Base-by-base conservation (phyloP, 2,797 vertebrate genomes). In the Microctenopoma lineatum region DNA sequence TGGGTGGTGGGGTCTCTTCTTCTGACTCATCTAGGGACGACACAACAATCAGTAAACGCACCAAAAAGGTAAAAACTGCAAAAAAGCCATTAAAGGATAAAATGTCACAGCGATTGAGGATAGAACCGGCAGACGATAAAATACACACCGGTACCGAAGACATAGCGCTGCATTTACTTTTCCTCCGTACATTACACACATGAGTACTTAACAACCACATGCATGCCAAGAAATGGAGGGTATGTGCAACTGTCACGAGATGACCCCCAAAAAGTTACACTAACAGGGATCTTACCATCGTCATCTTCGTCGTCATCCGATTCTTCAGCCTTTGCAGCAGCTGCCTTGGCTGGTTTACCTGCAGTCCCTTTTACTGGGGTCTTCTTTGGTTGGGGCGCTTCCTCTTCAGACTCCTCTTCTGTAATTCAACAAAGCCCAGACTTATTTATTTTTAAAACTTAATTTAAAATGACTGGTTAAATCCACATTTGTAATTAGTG, bases 401-500 rank as follows among this genome's bases (percentile, higher is more conserved):
- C 95, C 29, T 95, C 94, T 25, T 95, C 95, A 25, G 93, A 92
- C 25, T 95, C 94, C 32, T 87, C 88, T 13, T 84, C 90, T 90
- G 59, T 42, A 36, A 7, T 3, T 45, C 7, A 6, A 66, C 3
- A 79, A 5, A 52, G 3, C 15, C 11, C 13, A 53, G 1, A 59
- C 1, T 0, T 0, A 26, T n/a, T 10, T 45, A 4, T 56, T 29
- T 2, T 18, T 3, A n/a, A 29, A 2, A 18, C 3, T 53, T 1
- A 51, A 38, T 32, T 21, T 6, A 27, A 25, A 44, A 44, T 16
- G 15, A n/a, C 0, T 12, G 2, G 3, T 26, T 25, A 9, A 32
- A 57, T 3, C 2, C 1, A 54, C 2, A 32, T 44, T 29, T 34
- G 32, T 34, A 7, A 32, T 7, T 0, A n/a, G 8, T 11, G 3